These are phyloP conservation scores for Steinernema feltiae DNA, from an alignment of 1,140 invertebrate species.

Conservation along the genomic window DNA sequence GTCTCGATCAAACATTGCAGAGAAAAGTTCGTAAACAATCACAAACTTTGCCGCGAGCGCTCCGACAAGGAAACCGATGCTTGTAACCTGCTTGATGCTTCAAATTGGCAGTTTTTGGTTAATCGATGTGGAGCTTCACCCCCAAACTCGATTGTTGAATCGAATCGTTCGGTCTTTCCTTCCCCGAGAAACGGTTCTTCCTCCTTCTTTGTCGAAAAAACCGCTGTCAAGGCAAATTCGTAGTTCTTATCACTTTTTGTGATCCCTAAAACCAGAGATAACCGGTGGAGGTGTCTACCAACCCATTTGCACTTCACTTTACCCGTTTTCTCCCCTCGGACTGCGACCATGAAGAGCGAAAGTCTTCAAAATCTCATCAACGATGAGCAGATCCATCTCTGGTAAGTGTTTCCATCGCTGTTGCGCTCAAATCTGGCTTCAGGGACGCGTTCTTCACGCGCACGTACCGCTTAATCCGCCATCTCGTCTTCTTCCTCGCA, in stretches of 20 bases:
- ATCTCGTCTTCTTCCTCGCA: neutral
- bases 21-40: too few relatives aligned
- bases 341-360: neutral
- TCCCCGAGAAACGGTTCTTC: too few relatives aligned
- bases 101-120: too few relatives aligned
- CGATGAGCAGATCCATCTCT: neutral
- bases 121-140: too few relatives aligned
- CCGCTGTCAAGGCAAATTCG: neutral
- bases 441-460: neutral
- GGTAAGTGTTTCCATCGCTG: neutral
- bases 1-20: too few relatives aligned
- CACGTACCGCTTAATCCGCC: neutral
- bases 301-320: neutral
- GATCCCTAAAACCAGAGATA: neutral
- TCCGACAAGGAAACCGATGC: too few relatives aligned
- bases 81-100: too few relatives aligned
- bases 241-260: constrained; percentile 4
- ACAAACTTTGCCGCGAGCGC: too few relatives aligned
- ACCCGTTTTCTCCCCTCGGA: neutral
- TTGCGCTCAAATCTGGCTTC: neutral
- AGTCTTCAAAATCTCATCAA: neutral
- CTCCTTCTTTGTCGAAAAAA: too few relatives aligned
- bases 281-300: neutral
- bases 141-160: too few relatives aligned
- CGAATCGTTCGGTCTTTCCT: too few relatives aligned